A percentile compares a stretch with the other conserved stretches of the same genome.
Evolutionary conservation across 2,113 vertebrate genomes (phyloP).

Genomic region (Zosterops hypoxanthus): DNA sequence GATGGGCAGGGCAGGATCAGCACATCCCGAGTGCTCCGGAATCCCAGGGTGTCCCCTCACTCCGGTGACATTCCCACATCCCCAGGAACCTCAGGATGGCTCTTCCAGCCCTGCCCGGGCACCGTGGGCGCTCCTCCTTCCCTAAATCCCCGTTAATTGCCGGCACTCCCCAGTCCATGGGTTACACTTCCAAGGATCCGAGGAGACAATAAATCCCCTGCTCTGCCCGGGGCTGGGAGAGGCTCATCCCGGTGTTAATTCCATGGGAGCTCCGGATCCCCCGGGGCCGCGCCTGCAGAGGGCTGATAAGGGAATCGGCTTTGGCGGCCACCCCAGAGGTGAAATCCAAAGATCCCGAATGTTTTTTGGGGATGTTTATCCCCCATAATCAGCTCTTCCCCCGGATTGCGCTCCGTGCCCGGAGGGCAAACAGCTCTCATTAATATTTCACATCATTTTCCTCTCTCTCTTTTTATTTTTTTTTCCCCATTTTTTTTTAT

Average conservation of each 20-base stretch:
- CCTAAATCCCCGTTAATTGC: conserved; percentile 55
- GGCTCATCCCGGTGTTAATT: not conserved
- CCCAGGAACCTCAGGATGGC: not conserved
- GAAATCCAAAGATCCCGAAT: conserved; percentile 63
- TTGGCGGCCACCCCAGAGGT: conserved; percentile 26
- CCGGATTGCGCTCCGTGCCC: conserved; percentile 24
- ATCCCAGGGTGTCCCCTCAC: rapidly evolving
- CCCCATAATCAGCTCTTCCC: conserved; percentile 73
- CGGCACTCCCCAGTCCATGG: conserved; percentile 13
- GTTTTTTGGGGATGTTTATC: conserved; percentile 74
- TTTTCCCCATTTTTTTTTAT: not conserved
- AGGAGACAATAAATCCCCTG: conserved; percentile 71
- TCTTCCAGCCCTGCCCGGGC: conserved; percentile 53
- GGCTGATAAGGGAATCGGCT: conserved; percentile 79
- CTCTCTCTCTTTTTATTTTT: not conserved
- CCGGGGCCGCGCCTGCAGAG: conserved; percentile 76
- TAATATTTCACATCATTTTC: conserved; percentile 83
- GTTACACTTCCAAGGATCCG: conserved; percentile 16
- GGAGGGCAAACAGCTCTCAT: conserved; percentile 74
- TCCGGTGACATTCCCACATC: not conserved
- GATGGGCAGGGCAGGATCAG: not conserved
- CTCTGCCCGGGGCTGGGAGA: conserved; percentile 40
- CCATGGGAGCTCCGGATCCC: not conserved
- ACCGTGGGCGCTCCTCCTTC: conserved; percentile 31
- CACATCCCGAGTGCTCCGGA: not conserved